These are phyloP conservation scores for Vannuccia rotundouncinata DNA, from an alignment of 2,888 invertebrate genomes.

Conservation along the genomic window DNA sequence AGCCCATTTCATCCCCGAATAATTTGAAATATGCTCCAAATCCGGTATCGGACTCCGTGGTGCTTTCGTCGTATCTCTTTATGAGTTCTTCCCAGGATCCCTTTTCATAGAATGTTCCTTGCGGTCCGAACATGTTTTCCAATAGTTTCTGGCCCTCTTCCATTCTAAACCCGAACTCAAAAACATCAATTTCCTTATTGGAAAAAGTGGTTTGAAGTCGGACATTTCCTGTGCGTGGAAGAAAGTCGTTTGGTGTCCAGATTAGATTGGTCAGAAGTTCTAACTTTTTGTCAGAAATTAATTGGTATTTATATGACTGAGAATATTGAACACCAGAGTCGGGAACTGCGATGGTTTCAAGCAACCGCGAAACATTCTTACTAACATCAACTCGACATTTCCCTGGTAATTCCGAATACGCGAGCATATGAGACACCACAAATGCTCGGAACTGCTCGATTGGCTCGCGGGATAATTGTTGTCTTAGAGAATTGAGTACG, in stretches of 20 bases:
- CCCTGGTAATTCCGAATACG: neutral
- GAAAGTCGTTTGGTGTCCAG: slow-evolving; percentile 6
- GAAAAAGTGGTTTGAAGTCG: neutral
- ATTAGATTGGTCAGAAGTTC: neutral
- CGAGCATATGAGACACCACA: neutral
- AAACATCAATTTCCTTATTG: neutral
- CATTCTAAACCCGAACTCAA: slow-evolving; percentile 1
- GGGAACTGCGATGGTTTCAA: neutral
- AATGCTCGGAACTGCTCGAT: neutral
- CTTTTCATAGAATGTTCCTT: neutral
- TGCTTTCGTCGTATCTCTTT: neutral
- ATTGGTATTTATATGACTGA: neutral
- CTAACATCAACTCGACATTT: neutral
- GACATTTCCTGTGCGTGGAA: slow-evolving; percentile 6
- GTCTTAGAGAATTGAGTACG: neutral
- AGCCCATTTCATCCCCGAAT: neutral
- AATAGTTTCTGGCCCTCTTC: neutral
- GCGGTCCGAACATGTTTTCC: slow-evolving; percentile 4
- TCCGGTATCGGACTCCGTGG: neutral
- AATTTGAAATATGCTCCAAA: neutral
- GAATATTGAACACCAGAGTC: neutral
- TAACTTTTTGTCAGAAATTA: neutral
- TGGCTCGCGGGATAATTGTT: neutral
- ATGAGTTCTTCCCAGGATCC: neutral
- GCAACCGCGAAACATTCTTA: neutral